Evolutionary conservation across 1,140 invertebrate species (phyloP).

Genomic region (Zophobas atratus): DNA sequence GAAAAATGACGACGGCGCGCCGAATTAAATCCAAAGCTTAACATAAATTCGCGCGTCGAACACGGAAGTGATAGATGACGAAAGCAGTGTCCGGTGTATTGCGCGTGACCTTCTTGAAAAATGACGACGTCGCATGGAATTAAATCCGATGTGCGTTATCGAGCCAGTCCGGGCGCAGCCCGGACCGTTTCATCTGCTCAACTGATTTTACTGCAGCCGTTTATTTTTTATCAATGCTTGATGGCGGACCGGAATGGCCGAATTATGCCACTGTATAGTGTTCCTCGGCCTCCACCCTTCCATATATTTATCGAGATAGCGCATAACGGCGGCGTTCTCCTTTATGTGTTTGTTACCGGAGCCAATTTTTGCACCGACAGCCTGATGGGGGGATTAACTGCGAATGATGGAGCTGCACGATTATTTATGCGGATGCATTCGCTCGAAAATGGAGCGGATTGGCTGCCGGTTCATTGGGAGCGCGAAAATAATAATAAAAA

Average conservation of each 20-base stretch:
- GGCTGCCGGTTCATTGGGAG: neutral
- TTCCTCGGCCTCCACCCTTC: slow-evolving; percentile 4
- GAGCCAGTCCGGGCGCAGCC: neutral
- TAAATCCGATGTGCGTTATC: neutral
- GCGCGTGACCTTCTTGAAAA: neutral
- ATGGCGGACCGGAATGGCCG: slow-evolving; percentile 25
- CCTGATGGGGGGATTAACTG: slow-evolving; percentile 24
- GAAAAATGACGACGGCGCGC: slow-evolving; percentile 7
- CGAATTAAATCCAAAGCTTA: neutral
- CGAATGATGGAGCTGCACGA: slow-evolving; percentile 28
- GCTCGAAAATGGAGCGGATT: slow-evolving; percentile 22
- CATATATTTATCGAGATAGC: slow-evolving; percentile 16
- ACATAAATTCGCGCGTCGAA: neutral
- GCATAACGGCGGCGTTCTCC: neutral
- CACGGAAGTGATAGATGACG: too few species aligned
- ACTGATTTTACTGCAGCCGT: slow-evolving; percentile 47
- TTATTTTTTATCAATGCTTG: slow-evolving; percentile 52
- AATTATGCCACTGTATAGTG: slow-evolving; percentile 44
- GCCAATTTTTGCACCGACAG: slow-evolving; percentile 1
- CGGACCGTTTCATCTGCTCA: slow-evolving; percentile 36
- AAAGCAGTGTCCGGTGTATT: too few species aligned
- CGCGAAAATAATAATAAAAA: slow-evolving; percentile 10
- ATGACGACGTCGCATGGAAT: neutral
- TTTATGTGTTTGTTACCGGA: slow-evolving; percentile 23
- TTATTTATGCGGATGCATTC: slow-evolving; percentile 35